Evolutionary conservation across 2,888 invertebrate genomes (phyloP).

Genomic region (Epistrophella euchroma): DNA sequence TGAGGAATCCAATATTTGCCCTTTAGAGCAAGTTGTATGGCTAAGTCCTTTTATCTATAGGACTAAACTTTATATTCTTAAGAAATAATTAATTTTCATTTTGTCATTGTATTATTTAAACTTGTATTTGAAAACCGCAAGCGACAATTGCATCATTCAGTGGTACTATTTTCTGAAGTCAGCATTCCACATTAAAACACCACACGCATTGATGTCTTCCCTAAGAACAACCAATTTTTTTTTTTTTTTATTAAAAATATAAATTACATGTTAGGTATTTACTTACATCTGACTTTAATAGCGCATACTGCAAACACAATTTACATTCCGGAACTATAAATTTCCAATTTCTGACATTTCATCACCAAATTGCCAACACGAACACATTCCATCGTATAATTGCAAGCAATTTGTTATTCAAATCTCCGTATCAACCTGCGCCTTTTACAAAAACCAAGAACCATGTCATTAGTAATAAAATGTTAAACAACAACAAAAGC

Average conservation of each 20-base stretch:
- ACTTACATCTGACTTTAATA: not conserved
- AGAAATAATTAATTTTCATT: no score
- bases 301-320: not conserved
- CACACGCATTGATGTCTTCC: not conserved
- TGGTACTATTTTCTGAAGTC: not conserved
- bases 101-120: no score
- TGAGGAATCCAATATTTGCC: no score
- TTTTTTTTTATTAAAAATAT: not conserved
- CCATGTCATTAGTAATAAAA: slow-evolving; percentile 17
- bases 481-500: not conserved
- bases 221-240: not conserved
- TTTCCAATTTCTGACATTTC: slow-evolving; percentile 38
- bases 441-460: slow-evolving; percentile 3
- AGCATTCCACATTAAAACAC: not conserved
- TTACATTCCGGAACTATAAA: slow-evolving; percentile 27
- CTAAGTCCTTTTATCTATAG: no score
- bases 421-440: not conserved
- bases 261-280: not conserved
- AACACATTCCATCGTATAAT: slow-evolving; percentile 37
- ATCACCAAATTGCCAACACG: slow-evolving; percentile 8
- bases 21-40: no score
- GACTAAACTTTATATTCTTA: no score
- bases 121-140: no score
- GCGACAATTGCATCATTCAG: no score
- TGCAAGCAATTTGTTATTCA: slow-evolving; percentile 38